phyloP scores from a whole-genome alignment of 2,797 vertebrate genomes.

The Vireo griseus region DNA sequence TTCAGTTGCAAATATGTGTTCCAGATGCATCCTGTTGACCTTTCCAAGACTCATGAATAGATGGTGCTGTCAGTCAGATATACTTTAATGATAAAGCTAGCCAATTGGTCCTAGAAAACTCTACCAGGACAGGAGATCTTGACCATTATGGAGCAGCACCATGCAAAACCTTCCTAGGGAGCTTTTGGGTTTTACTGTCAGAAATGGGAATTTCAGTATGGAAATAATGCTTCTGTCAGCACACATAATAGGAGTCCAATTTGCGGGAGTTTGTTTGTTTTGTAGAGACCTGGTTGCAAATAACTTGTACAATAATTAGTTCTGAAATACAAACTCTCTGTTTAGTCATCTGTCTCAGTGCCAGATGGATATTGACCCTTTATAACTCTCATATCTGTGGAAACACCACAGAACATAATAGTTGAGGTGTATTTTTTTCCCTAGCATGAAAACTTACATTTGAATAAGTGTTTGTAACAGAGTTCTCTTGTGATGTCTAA shows the following conservation, averaged over 20 bases:
- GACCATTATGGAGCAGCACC: neutral
- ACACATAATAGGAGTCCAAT: neutral
- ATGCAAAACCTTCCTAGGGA: neutral
- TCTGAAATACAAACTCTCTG: neutral
- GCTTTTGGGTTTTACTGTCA: neutral
- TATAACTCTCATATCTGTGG: neutral
- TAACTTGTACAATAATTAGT: neutral
- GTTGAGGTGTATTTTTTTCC: neutral
- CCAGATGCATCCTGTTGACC: neutral
- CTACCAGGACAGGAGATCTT: neutral
- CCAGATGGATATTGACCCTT: neutral
- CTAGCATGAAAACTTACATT: neutral
- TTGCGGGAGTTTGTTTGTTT: neutral
- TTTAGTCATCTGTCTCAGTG: neutral
- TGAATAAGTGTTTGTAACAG: neutral
- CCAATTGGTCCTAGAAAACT: neutral
- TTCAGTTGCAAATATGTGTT: slow-evolving; percentile 19
- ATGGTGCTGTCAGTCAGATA: slow-evolving; percentile 16
- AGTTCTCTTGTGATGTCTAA: neutral
- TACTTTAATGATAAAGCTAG: neutral
- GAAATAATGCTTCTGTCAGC: neutral
- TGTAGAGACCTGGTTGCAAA: neutral
- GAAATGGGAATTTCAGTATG: neutral
- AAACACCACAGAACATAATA: neutral
- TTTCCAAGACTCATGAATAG: slow-evolving; percentile 14